Base-by-base conservation (phyloP, 2,888 invertebrate species). In the Lasius fuliginosus region DNA sequence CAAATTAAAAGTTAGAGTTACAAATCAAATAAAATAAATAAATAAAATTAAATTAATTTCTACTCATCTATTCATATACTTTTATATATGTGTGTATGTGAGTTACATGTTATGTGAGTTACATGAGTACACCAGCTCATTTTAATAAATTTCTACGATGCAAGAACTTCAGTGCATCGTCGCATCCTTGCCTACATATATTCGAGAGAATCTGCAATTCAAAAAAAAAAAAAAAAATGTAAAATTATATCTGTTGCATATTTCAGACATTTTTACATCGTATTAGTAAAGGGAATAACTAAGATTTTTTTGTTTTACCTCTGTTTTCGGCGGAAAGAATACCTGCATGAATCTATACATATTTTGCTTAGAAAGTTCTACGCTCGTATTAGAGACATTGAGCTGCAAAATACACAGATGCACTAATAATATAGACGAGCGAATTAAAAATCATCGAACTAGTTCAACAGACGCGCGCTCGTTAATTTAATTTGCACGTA, bases 181-280 rank as follows among this genome's bases (percentile, higher is more conserved):
- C 98, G 95, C 99, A 99, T 33, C 99, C 99, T 95, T 99, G 99
- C 93, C 99, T 98, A 95, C 99, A 99, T 97, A 99, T 99, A 94
- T 98, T 98, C 82, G 98, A 98, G 42, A 98, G 95, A 53, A 95
- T 95, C 95, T 95, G 85, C 0, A 53, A 92, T 64, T 58, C 65
- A 64, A 42, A n/a, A 36, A 36, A n/a, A 36, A 36, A 36, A 36
- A 36, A 5, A 36, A 36, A 36, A 36, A 36, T 36, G 6, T 36
- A 36, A 23, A 46, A 23, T 40, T 33, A 71, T 30, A 3, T 30
- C 0, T 73, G 3, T 42, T 49, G 6, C 2, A 53, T 53, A 71
- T 40, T 79, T 18, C 4, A 77, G 8, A 1, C 12, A 30, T n/a
- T 53, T 53, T 53, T 53, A n/a, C n/a, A 53, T 18, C 23, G 15